These are phyloP conservation scores for Sialia sialis DNA, from an alignment of 2,113 vertebrate genomes.

Conservation along the genomic window DNA sequence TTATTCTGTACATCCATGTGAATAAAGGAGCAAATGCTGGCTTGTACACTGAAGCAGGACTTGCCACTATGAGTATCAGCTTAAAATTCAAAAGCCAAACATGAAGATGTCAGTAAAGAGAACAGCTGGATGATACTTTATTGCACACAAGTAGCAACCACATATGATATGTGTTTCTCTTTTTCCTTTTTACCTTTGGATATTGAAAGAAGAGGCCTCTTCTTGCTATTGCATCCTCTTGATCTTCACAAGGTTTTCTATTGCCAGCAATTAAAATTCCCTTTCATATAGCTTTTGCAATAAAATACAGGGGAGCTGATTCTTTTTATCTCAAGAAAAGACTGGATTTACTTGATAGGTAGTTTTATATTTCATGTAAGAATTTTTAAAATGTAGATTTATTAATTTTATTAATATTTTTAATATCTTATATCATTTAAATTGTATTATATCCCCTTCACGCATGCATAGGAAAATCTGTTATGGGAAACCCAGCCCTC, in stretches of 20 bases:
- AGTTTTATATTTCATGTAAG: neutral
- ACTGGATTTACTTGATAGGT: neutral
- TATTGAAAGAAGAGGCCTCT: neutral
- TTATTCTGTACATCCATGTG: neutral
- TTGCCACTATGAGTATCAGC: neutral
- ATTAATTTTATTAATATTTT: neutral
- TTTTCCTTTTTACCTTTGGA: neutral
- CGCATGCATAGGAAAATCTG: neutral
- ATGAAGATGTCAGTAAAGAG: neutral
- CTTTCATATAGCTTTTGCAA: neutral
- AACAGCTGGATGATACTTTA: neutral
- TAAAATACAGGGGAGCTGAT: neutral
- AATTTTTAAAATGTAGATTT: neutral
- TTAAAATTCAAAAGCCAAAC: neutral
- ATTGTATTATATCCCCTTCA: neutral
- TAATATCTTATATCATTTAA: neutral
- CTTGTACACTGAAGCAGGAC: neutral
- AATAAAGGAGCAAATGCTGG: neutral
- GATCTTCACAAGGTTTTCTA: neutral
- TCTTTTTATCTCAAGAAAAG: neutral
- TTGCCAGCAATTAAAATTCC: neutral
- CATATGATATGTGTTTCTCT: neutral
- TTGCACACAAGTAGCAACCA: neutral
- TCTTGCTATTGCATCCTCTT: neutral
- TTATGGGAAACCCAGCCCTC: neutral